Percentiles rank a stretch among this genome's conserved stretches.
These are phyloP conservation scores for Macrochelys suwanniensis DNA, from an alignment of 2,797 vertebrate species.

Conservation along the genomic window DNA sequence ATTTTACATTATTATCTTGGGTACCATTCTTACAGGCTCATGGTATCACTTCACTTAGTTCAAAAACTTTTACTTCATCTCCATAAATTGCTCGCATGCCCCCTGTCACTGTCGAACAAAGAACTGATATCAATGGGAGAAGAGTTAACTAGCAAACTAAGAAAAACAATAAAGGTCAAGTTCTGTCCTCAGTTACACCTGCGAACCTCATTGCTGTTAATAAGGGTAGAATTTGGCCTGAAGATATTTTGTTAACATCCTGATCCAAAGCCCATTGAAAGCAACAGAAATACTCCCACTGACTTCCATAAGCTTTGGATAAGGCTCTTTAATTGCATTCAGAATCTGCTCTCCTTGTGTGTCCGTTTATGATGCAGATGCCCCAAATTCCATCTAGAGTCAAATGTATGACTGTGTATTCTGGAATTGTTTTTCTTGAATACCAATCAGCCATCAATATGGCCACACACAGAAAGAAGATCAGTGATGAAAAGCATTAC, in stretches of 20 bases:
- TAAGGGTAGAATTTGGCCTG: background rate
- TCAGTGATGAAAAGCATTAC: conserved; percentile 42
- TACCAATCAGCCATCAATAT: background rate
- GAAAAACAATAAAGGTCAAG: accelerated
- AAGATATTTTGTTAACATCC: background rate
- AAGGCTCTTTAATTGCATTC: background rate
- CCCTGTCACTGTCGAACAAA: background rate
- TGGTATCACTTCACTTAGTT: background rate
- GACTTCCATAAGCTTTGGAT: background rate
- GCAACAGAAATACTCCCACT: background rate
- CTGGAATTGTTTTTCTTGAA: background rate
- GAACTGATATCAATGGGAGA: background rate
- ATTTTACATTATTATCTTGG: background rate
- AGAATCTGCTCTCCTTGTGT: background rate
- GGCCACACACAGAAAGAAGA: conserved; percentile 45
- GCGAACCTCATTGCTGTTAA: background rate
- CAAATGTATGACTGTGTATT: background rate
- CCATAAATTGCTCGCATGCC: background rate
- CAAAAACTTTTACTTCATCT: background rate
- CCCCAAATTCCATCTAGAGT: background rate
- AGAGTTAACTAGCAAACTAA: background rate
- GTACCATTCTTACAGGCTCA: background rate
- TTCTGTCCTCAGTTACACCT: background rate
- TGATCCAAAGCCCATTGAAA: background rate
- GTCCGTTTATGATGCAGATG: background rate